Conservation (phyloP, 2,797 vertebrate genomes). For the Thripadectes ignobilis region DNA sequence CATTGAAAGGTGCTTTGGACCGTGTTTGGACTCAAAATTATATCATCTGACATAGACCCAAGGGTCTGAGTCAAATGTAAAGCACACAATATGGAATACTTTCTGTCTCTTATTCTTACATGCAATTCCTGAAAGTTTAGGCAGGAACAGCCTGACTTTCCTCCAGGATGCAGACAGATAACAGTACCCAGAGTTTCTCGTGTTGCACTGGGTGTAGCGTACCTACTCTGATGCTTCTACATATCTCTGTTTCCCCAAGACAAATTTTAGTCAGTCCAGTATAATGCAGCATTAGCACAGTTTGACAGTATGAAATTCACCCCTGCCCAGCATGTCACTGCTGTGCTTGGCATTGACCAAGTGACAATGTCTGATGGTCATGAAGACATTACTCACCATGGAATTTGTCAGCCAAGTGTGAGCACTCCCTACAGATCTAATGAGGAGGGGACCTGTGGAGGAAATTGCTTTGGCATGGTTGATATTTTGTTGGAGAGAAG, state of each 20-base stretch:
- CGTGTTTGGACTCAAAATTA: not conserved
- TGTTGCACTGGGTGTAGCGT: not conserved
- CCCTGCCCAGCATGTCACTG: not conserved
- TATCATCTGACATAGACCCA: not conserved
- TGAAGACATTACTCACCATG: fast-evolving
- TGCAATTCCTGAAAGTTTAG: not conserved
- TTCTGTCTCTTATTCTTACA: not conserved
- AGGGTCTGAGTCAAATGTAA: not conserved
- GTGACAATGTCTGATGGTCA: too few species aligned
- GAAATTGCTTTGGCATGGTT: not conserved
- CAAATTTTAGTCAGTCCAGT: not conserved
- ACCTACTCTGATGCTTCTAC: not conserved
- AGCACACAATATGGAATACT: not conserved
- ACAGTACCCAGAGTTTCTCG: not conserved
- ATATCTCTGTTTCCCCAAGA: not conserved
- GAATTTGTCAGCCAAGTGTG: not conserved
- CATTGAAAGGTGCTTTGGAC: not conserved
- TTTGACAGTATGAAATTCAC: not conserved
- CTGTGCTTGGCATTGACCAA: not conserved
- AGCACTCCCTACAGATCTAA: not conserved
- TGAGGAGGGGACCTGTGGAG: fast-evolving
- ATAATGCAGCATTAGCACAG: not conserved
- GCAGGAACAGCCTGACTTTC: not conserved
- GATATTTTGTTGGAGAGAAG: not conserved
- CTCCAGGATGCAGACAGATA: not conserved